A percentile compares a stretch with the other conserved stretches of the same genome.
phyloP scores from a whole-genome alignment of 2,888 invertebrate species.

The Drosophila sordidula region DNA sequence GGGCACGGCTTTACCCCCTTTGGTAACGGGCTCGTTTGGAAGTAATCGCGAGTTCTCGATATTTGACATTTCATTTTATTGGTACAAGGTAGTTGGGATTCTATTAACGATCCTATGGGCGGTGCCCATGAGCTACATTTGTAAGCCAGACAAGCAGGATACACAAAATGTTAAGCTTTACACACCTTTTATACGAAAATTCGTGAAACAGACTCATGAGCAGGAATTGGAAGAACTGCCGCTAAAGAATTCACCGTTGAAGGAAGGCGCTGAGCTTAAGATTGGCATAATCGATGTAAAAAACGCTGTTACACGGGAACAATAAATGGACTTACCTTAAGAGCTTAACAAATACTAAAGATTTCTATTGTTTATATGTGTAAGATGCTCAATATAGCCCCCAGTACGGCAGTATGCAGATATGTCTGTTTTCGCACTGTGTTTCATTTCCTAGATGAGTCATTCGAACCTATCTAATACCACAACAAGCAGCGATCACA shows the following conservation, averaged over 20 bases:
- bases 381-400: no score
- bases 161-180: slow-evolving; percentile 74
- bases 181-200: slow-evolving; percentile 75
- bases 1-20: neutral
- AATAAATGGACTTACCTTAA: neutral
- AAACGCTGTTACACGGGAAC: no score
- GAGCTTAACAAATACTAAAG: neutral
- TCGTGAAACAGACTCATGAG: slow-evolving; percentile 29
- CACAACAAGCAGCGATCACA: neutral
- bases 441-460: neutral
- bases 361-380: neutral
- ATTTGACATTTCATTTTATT: slow-evolving; percentile 87
- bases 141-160: slow-evolving; percentile 77
- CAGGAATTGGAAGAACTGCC: slow-evolving; percentile 63
- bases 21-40: slow-evolving; percentile 54
- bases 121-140: slow-evolving; percentile 86
- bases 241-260: slow-evolving; percentile 39
- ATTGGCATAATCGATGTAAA: slow-evolving; percentile 30
- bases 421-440: neutral
- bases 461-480: neutral
- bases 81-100: slow-evolving; percentile 87
- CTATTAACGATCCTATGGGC: slow-evolving; percentile 86
- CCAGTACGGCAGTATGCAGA: no score
- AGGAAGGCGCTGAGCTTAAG: slow-evolving; percentile 19
- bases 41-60: slow-evolving; percentile 84